These are phyloP conservation scores for Ploceus nigricollis DNA, from an alignment of 2,113 vertebrate genomes.

Conservation along the genomic window DNA sequence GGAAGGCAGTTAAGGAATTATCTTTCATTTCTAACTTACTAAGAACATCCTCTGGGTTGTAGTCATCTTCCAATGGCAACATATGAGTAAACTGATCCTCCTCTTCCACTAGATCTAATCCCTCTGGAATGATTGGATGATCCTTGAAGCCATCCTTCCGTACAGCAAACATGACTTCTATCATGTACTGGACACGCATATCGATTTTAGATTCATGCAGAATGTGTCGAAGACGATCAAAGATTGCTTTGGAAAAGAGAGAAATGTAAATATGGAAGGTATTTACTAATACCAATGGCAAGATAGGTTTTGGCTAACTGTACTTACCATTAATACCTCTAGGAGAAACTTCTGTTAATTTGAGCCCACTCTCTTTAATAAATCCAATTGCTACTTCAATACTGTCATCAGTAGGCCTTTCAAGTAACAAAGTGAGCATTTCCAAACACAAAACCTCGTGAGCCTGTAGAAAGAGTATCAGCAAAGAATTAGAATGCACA, in stretches of 20 bases:
- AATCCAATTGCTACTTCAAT: constrained; percentile 96
- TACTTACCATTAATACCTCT: constrained; percentile 90
- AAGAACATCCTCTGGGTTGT: constrained; percentile 90
- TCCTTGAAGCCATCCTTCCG: constrained; percentile 98
- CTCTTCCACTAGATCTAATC: constrained; percentile 94
- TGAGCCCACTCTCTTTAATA: constrained; percentile 96
- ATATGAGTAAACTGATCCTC: constrained; percentile 98
- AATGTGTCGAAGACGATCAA: constrained; percentile 95
- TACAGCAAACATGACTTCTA: constrained; percentile 99
- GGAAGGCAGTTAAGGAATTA: background rate
- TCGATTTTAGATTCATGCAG: constrained; percentile 97
- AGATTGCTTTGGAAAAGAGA: constrained; percentile 83
- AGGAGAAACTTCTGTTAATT: constrained; percentile 94
- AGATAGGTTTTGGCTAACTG: background rate
- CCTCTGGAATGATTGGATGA: constrained; percentile 88
- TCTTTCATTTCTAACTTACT: constrained; percentile 75
- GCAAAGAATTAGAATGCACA: background rate
- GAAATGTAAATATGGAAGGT: background rate
- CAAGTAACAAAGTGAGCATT: constrained; percentile 95
- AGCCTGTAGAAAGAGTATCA: constrained; percentile 73
- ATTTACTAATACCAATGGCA: background rate
- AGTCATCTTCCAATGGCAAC: constrained; percentile 96
- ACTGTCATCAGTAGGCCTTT: constrained; percentile 96
- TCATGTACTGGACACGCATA: constrained; percentile 98
- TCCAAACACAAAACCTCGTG: constrained; percentile 96